Base-by-base conservation (phyloP, 1,140 invertebrate species). In the Temnothorax nylanderi region DNA sequence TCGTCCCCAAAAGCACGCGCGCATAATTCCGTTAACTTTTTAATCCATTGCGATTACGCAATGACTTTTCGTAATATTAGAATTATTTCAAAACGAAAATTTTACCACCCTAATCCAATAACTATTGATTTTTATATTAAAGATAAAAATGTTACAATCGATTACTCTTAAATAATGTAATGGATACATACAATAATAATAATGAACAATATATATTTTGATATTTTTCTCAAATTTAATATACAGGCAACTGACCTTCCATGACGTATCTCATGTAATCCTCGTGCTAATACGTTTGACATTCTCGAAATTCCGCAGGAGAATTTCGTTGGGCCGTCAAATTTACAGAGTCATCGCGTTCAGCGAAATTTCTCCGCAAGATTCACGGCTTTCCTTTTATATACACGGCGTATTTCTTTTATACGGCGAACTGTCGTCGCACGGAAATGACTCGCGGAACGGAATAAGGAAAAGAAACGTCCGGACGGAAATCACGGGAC, bases 371-470 rank as follows among this genome's bases (percentile, higher is more conserved):
- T 82, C 41, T 60, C n/a, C n/a, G 44, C 11, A 16, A 18, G 6
- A 13, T 67, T 80, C 47, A 37, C 62, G 11, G 2, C 6, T 82
- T 58, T 58, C 8, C 21, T 26, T 71, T 44, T 47, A 69, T 26
- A 47, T 26, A 26, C 26, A 26, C 26, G 26, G 26, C 47, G 16
- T n/a, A 11, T 26, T 56, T 13, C 41, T 26, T 75, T 37, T 54
- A 41, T 21, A 37, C n/a, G 13, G 13, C n/a, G 1, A 69, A 67
- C 10, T 32, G 51, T 32, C 51, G 34, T 54, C 11, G 13, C 49
- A 56, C 49, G 41, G 69, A 84, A 84, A 60, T 74, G 67, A 84
- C 47, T 74, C 80, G 41, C 54, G 26, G 37, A 82, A 82, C 51
- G 18, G 32, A 67, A 60, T 74, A 60, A 75, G 21, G 65, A 60